Evolutionary conservation across 2,888 invertebrate genomes (phyloP).

Genomic region (Tiliacea aurago): DNA sequence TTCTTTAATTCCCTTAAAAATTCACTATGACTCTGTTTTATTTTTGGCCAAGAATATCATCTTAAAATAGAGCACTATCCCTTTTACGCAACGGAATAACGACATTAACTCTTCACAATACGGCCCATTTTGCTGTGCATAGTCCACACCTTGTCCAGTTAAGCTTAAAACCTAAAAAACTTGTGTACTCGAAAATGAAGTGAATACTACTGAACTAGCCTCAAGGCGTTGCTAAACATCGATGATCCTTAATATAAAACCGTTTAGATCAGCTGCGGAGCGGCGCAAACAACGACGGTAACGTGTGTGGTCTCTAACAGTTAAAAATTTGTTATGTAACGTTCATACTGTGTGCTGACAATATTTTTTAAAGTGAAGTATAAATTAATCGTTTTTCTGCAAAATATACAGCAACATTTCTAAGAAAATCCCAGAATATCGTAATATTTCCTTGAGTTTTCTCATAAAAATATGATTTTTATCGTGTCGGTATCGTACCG

Average conservation of each 20-base stretch:
- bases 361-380: not conserved
- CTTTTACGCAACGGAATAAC: not conserved
- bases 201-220: constrained; percentile 78
- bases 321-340: not conserved
- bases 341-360: not conserved
- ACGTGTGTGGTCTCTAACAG: constrained; percentile 11
- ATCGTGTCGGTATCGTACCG: constrained; percentile 20
- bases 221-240: constrained; percentile 74
- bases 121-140: constrained; percentile 29
- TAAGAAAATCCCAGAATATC: not conserved
- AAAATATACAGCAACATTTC: not conserved
- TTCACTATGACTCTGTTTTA: not conserved
- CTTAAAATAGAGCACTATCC: no score
- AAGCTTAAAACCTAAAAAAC: constrained; percentile 62
- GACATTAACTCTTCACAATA: not conserved
- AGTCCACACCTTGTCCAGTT: constrained; percentile 38
- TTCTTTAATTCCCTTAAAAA: not conserved
- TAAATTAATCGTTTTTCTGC: not conserved
- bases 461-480: not conserved
- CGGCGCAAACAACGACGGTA: constrained; percentile 58
- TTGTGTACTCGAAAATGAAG: constrained; percentile 65
- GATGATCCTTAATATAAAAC: constrained; percentile 89
- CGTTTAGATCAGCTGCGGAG: constrained; percentile 73
- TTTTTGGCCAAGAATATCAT: not conserved
- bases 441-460: not conserved